A percentile compares a stretch with the other conserved stretches of the same genome.
phyloP scores from a whole-genome alignment of 2,113 vertebrate species.

The Dicaeum eximium region DNA sequence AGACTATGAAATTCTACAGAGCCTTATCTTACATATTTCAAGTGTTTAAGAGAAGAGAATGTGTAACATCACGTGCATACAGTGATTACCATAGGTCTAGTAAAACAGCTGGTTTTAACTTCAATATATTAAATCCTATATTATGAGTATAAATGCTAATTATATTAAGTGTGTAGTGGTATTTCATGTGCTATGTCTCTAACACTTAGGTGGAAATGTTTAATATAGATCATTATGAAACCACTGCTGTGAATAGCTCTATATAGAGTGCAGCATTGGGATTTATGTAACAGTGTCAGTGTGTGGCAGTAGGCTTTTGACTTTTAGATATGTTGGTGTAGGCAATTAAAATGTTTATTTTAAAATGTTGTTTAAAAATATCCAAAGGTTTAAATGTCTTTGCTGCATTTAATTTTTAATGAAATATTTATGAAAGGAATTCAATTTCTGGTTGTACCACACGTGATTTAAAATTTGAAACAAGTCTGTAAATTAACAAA shows the following conservation, averaged over 20 bases:
- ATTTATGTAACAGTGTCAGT: background rate
- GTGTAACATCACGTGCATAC: background rate
- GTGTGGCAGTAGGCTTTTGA: background rate
- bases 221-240: background rate
- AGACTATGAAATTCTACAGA: background rate
- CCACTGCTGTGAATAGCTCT: background rate
- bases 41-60: background rate
- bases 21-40: background rate
- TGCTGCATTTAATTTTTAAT: background rate
- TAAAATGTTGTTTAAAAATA: background rate
- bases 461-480: background rate
- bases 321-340: background rate
- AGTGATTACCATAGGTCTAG: background rate
- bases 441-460: background rate
- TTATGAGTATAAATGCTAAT: background rate
- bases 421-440: background rate
- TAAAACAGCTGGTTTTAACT: background rate
- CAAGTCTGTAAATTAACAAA: background rate
- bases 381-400: background rate
- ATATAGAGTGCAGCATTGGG: background rate
- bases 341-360: background rate
- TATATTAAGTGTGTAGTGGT: background rate
- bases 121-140: background rate
- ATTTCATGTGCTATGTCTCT: background rate
- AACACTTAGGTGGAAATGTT: background rate